Conservation (phyloP, 2,113 vertebrate species). For the Eulemur macaco region DNA sequence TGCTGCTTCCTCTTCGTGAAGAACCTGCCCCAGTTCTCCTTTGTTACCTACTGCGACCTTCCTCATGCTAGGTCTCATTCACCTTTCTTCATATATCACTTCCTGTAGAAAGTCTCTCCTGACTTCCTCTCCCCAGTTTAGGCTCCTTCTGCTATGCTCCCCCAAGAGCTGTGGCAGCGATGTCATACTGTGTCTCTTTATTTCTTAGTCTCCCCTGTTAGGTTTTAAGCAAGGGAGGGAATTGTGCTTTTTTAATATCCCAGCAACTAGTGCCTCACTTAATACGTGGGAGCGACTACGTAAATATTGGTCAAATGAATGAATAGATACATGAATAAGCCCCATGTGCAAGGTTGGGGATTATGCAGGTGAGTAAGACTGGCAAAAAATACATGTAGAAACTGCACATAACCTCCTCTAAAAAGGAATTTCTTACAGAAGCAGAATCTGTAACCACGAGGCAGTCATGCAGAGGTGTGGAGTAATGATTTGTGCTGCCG, state of each 20-base stretch:
- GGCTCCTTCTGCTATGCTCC: background rate
- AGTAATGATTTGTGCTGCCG: background rate
- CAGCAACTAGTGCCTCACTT: background rate
- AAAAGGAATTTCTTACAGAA: background rate
- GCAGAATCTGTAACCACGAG: background rate
- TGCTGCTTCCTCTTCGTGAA: background rate
- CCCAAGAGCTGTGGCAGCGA: background rate
- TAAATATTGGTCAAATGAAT: background rate
- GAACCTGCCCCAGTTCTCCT: background rate
- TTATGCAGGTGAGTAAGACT: background rate
- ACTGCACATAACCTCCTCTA: background rate
- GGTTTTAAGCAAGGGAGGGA: background rate
- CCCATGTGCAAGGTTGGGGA: background rate
- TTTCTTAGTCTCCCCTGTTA: background rate
- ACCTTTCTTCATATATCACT: background rate
- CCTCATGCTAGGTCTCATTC: background rate
- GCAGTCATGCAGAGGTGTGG: background rate
- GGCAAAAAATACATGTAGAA: background rate
- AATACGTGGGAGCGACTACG: background rate
- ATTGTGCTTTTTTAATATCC: background rate
- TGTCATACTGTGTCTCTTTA: background rate
- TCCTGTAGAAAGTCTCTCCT: background rate
- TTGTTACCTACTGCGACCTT: accelerated
- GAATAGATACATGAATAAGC: background rate
- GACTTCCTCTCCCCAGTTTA: background rate